Base-by-base conservation (phyloP, 2,113 vertebrate genomes). In the Melospiza melodia region DNA sequence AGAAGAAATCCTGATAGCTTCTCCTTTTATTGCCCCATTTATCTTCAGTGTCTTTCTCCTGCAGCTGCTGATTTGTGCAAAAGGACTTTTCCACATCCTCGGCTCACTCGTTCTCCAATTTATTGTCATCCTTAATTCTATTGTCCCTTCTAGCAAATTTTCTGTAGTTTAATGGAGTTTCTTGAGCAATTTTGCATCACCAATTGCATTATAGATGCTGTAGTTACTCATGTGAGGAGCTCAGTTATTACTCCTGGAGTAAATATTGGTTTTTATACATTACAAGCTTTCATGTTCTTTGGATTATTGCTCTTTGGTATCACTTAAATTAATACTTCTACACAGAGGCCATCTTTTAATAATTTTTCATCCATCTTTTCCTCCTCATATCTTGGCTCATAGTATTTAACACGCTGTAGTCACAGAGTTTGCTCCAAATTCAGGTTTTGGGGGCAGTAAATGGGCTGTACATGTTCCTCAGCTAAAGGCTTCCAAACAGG, bases 171-270 rank as follows among this genome's bases (percentile, higher is more conserved):
- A 89, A 49, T 86, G 35, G 52, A 94, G 59, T 61, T 92, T 90
- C 72, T 86, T 62, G 43, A 90, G 85, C 41, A 78, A 84, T 86
- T 92, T 82, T 84, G 27, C 72, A 66, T 67, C 83, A 66, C 1
- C 3, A 37, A 58, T 46, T 58, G 9, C 44, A 41, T 89, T 78
- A 78, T 8, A 52, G 59, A 51, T 61, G 51, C 44, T 57, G 49
- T 61, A 82, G 59, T 84, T 84, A 88, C 74, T 93, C 77, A 49
- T 71, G 30, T 87, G 80, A 35, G 95, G 92, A 92, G 18, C 30
- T 41, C 48, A n/a, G 33, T 41, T 87, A 49, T 84, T 76, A 90
- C 20, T 93, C 39, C 35, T 25, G 55, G 55, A 44, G 28, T 62
- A 93, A 89, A 86, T 80, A 93, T 28, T 76, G 54, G 22, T 19